Percentiles rank a stretch among this genome's conserved stretches.
Evolutionary conservation across 2,797 vertebrate genomes (phyloP).

Genomic region (Brachymystax lenok): DNA sequence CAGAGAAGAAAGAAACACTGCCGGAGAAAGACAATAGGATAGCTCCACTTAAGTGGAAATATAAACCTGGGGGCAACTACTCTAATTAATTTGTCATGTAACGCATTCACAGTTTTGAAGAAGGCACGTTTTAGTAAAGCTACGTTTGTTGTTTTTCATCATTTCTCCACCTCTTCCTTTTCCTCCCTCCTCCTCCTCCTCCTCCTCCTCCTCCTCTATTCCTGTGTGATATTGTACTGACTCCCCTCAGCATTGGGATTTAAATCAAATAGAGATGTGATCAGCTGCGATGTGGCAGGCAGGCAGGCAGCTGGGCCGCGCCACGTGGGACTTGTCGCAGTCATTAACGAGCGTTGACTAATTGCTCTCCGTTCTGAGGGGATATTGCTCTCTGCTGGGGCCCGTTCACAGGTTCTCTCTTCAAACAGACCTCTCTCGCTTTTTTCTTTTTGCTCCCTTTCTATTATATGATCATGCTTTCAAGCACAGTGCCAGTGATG

Average conservation of each 20-base stretch:
- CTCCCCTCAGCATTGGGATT: conserved; percentile 37
- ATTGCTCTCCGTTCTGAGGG: conserved; percentile 52
- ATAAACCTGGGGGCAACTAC: too few relatives aligned
- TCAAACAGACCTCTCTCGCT: neutral
- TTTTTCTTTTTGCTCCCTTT: neutral
- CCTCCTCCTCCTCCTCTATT: neutral
- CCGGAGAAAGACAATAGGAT: too few relatives aligned
- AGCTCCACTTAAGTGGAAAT: too few relatives aligned
- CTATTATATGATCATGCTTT: conserved; percentile 7
- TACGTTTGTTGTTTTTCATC: too few relatives aligned
- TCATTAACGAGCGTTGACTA: conserved; percentile 69
- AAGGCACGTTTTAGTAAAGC: too few relatives aligned
- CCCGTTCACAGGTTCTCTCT: conserved; percentile 18
- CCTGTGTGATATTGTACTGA: neutral
- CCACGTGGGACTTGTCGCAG: conserved; percentile 53
- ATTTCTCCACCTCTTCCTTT: too few relatives aligned
- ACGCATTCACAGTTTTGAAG: neutral
- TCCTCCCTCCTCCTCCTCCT: conserved; percentile 14
- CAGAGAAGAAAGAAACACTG: neutral
- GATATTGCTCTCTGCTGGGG: conserved; percentile 45
- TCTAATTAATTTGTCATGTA: too few relatives aligned
- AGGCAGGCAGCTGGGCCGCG: conserved; percentile 35
- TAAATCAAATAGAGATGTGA: conserved; percentile 61
- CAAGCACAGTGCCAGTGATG: conserved; percentile 9
- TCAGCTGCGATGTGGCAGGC: conserved; percentile 23